phyloP scores from a whole-genome alignment of 2,113 vertebrate species.

The Peucedramus taeniatus region DNA sequence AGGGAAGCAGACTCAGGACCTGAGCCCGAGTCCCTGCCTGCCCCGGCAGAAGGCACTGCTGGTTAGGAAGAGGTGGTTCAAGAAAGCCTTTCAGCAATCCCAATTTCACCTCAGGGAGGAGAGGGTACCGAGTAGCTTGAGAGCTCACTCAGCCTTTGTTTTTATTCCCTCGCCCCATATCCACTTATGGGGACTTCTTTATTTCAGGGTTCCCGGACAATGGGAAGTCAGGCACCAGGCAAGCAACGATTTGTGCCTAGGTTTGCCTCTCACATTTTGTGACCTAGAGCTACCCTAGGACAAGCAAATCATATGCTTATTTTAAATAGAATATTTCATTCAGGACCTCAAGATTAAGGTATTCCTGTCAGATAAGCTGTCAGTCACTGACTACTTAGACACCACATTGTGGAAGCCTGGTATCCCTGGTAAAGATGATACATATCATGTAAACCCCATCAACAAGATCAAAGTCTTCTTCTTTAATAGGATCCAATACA shows the following conservation, averaged over 20 bases:
- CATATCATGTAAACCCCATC: conserved; percentile 82
- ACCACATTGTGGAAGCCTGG: conserved; percentile 74
- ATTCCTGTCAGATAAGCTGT: conserved; percentile 77
- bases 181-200: neutral
- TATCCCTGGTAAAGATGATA: conserved; percentile 78
- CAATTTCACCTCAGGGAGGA: neutral
- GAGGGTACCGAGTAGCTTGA: neutral
- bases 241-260: neutral
- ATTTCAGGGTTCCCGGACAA: neutral
- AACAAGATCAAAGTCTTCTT: conserved; percentile 78
- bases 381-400: conserved; percentile 75
- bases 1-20: neutral
- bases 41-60: neutral
- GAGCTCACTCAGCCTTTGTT: neutral
- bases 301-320: conserved; percentile 73
- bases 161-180: neutral
- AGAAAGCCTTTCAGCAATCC: neutral
- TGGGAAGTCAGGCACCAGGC: neutral
- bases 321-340: conserved; percentile 77
- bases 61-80: neutral
- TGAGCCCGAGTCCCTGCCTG: neutral
- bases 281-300: conserved; percentile 48
- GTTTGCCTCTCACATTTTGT: conserved; percentile 29
- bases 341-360: conserved; percentile 76
- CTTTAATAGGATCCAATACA: conserved; percentile 81